Conservation (phyloP, 2,113 vertebrate species). For the Agapornis roseicollis region DNA sequence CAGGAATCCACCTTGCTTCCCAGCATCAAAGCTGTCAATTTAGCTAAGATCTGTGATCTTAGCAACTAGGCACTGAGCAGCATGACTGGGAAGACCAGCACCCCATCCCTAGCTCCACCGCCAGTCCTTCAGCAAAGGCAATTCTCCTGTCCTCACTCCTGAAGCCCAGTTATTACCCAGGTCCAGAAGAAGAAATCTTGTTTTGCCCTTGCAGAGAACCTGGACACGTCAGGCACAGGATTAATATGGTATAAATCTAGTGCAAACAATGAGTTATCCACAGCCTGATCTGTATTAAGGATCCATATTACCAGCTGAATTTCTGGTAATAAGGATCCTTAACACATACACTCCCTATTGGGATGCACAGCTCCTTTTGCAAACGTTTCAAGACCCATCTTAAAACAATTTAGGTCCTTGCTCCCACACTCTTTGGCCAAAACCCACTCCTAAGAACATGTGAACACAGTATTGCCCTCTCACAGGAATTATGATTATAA, state of each 20-base stretch:
- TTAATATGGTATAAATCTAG: fast-evolving
- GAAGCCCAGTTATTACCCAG: not conserved
- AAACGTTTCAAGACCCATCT: not conserved
- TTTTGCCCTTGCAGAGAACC: not conserved
- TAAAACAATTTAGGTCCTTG: not conserved
- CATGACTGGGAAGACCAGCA: not conserved
- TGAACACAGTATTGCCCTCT: not conserved
- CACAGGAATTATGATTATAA: not conserved
- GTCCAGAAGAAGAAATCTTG: not conserved
- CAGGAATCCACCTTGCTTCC: not conserved
- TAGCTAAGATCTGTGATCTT: not conserved
- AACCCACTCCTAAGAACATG: not conserved
- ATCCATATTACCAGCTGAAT: not conserved
- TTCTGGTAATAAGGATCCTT: not conserved
- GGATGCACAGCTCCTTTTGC: not conserved
- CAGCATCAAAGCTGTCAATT: not conserved
- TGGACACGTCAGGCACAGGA: fast-evolving
- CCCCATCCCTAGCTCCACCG: not conserved
- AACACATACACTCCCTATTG: not conserved
- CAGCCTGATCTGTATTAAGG: not conserved
- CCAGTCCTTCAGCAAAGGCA: not conserved
- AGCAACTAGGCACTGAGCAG: fast-evolving
- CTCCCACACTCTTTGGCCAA: not conserved
- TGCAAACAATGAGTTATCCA: not conserved
- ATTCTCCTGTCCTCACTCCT: not conserved